Evolutionary conservation across 2,797 vertebrate species (phyloP).

Genomic region (Eurystomus glaucurus): DNA sequence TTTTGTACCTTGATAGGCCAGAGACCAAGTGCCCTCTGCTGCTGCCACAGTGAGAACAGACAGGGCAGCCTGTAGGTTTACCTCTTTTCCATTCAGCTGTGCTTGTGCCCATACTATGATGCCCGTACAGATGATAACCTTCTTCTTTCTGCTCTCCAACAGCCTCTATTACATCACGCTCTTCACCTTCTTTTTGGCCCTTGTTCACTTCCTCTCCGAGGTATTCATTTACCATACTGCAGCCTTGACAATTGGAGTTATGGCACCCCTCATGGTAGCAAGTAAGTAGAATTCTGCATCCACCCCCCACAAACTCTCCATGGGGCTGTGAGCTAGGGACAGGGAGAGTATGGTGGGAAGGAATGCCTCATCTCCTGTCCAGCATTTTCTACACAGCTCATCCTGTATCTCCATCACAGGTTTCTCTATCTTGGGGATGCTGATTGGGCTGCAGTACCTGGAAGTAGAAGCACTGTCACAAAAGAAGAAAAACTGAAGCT

Average conservation of each 20-base stretch:
- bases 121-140: background rate
- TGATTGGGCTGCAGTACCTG: constrained; percentile 92
- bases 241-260: constrained; percentile 91
- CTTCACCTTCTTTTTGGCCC: constrained; percentile 94
- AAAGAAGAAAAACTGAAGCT: constrained; percentile 92
- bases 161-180: constrained; percentile 96
- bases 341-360: background rate
- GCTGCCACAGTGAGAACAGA: background rate
- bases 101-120: background rate
- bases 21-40: background rate
- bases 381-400: background rate
- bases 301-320: background rate
- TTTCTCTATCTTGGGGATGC: constrained; percentile 93
- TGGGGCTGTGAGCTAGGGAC: background rate
- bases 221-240: constrained; percentile 94
- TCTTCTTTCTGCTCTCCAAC: constrained; percentile 29
- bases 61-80: background rate
- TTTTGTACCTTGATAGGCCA: background rate
- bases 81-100: background rate
- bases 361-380: background rate
- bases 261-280: constrained; percentile 96
- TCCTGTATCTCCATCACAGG: constrained; percentile 78
- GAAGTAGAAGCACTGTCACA: constrained; percentile 84
- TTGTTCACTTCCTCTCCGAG: constrained; percentile 95
- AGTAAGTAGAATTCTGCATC: constrained; percentile 85